Evolutionary conservation across 2,888 invertebrate genomes (phyloP).

Genomic region (Meganola albula): DNA sequence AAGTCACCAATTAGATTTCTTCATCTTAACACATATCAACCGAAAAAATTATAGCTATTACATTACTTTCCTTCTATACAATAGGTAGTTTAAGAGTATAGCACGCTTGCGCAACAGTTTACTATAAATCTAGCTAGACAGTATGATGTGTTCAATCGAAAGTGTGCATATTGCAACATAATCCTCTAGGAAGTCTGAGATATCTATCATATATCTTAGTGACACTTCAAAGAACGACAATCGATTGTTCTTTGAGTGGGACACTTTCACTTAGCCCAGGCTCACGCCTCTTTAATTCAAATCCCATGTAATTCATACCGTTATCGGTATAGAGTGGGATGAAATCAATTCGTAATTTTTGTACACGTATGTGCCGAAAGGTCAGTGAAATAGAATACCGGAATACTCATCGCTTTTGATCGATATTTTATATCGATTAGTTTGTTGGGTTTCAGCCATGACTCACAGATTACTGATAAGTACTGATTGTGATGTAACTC

Average conservation of each 20-base stretch:
- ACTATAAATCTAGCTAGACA: no score
- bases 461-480: conserved; percentile 28
- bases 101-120: no score
- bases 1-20: no score
- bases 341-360: conserved; percentile 51
- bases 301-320: conserved; percentile 58
- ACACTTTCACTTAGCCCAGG: conserved; percentile 62
- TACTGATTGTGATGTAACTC: conserved; percentile 16
- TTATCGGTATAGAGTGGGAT: conserved; percentile 47
- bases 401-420: no score
- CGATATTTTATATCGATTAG: conserved; percentile 50
- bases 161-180: conserved; percentile 39
- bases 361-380: no score
- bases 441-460: conserved; percentile 29
- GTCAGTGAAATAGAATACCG: no score
- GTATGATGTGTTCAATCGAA: conserved; percentile 30
- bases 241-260: conserved; percentile 64
- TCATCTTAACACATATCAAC: no score
- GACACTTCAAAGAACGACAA: conserved; percentile 62
- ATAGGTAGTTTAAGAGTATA: no score
- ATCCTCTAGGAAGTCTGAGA: conserved; percentile 45
- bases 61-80: no score
- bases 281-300: conserved; percentile 56
- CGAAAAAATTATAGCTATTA: no score
- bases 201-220: conserved; percentile 58